A percentile compares a stretch with the other conserved stretches of the same genome.
Conservation (phyloP, 2,888 invertebrate species). For the Empis livida region DNA sequence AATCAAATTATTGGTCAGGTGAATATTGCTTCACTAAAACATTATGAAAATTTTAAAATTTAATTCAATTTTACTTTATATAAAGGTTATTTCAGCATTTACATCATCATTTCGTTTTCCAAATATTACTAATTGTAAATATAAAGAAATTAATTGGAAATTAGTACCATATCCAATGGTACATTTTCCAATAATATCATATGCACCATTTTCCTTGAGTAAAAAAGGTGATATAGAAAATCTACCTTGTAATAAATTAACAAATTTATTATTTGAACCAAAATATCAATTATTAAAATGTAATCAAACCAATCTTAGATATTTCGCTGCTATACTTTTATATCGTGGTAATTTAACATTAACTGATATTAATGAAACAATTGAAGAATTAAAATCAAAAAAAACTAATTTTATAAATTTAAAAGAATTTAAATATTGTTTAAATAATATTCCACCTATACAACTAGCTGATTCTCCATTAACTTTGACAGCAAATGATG, state of each 20-base stretch:
- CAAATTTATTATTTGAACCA: slow-evolving; percentile 71
- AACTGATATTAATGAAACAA: slow-evolving; percentile 58
- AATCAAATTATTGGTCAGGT: slow-evolving; percentile 48
- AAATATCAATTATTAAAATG: slow-evolving; percentile 59
- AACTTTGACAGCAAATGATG: slow-evolving; percentile 59
- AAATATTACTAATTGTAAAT: slow-evolving; percentile 49
- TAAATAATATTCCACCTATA: slow-evolving; percentile 63
- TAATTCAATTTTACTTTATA: neutral
- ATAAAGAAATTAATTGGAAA: slow-evolving; percentile 69
- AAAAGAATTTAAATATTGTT: slow-evolving; percentile 70
- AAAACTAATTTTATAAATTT: slow-evolving; percentile 66
- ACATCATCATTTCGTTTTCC: slow-evolving; percentile 59
- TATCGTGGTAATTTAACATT: slow-evolving; percentile 56
- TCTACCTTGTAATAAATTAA: slow-evolving; percentile 53
- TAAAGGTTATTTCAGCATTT: slow-evolving; percentile 44
- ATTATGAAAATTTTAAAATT: no score
- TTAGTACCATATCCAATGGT: slow-evolving; percentile 77
- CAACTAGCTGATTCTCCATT: slow-evolving; percentile 63
- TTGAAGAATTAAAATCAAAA: slow-evolving; percentile 57
- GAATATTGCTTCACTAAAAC: no score
- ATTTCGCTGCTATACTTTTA: slow-evolving; percentile 61
- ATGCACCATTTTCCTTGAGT: slow-evolving; percentile 54
- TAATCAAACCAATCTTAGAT: slow-evolving; percentile 52
- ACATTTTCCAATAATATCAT: slow-evolving; percentile 71
- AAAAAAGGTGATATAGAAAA: slow-evolving; percentile 50